Percentiles rank a stretch among this genome's conserved stretches.
phyloP scores from a whole-genome alignment of 2,113 vertebrate genomes.

The Phycodurus eques region DNA sequence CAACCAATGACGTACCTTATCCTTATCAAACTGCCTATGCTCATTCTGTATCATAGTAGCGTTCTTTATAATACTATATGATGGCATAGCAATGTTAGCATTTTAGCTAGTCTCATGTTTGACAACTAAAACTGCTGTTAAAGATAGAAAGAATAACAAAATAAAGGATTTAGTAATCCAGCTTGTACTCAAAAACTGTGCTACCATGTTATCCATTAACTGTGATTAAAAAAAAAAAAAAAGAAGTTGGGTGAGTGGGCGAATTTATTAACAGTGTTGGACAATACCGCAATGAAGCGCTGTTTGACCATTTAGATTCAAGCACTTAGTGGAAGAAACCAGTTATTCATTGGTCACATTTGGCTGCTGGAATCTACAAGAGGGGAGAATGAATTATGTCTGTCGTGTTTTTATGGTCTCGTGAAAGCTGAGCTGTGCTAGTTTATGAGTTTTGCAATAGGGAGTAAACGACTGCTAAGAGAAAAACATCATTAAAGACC shows the following conservation, averaged over 20 bases:
- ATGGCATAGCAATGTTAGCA: too few species aligned
- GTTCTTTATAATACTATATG: too few species aligned
- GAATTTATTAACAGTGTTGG: constrained; percentile 7
- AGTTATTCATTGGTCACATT: constrained; percentile 34
- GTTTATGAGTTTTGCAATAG: constrained; percentile 6
- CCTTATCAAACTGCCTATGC: too few species aligned
- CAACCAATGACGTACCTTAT: too few species aligned
- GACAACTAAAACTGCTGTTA: neutral
- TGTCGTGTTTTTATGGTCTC: constrained; percentile 34
- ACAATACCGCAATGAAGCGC: constrained; percentile 26
- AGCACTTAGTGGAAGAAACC: constrained; percentile 20
- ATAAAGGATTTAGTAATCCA: constrained; percentile 4
- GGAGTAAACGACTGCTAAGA: constrained; percentile 2
- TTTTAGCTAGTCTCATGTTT: too few species aligned
- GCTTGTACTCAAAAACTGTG: neutral
- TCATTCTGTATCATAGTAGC: too few species aligned
- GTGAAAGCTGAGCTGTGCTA: constrained; percentile 14
- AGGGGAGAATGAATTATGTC: constrained; percentile 25
- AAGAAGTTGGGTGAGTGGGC: constrained; percentile 25
- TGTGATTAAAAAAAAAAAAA: constrained; percentile 25
- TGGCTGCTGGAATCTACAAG: constrained; percentile 21
- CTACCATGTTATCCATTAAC: constrained; percentile 28
- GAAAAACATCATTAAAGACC: neutral
- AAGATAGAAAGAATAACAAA: neutral
- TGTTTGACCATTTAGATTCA: constrained; percentile 29